Evolutionary conservation across 2,797 vertebrate species (phyloP), one percentile per base, ranked within the genome.

Genomic region (Cynodonichthys magdalenae): DNA sequence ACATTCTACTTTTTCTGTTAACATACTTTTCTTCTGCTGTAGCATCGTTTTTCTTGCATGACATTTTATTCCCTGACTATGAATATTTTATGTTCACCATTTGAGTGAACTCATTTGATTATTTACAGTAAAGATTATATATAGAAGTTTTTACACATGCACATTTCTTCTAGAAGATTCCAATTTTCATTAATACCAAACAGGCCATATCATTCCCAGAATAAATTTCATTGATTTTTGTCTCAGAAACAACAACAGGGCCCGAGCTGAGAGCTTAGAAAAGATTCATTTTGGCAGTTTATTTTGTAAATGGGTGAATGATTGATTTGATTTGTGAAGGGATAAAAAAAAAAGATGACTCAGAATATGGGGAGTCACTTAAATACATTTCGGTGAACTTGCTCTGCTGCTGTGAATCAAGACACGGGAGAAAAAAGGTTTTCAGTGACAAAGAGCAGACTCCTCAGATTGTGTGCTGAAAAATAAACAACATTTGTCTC

Each of bases 21-120:
- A 55, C 28, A 55, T 19, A 74, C 24, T 64, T 66, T 36, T 48
- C 1, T 69, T 69, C 44, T 42, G 49, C 48, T 39, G 24, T 68
- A 60, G 56, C 57, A 47, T 53, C 59, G 36, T 42, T 53, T 59
- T 66, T 54, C 29, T 63, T 59, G 53, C 75, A 60, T 79, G 63
- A 31, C 46, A 48, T 20, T 20, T 48, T 5, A 48, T 71, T 74
- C 51, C 29, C 55, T 48, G 11, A 59, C 56, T 18, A 82, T 86
- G 45, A 83, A 88, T 87, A 79, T 79, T 89, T 88, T 59, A 88
- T 76, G 50, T 46, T 59, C 59, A 73, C 58, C 46, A 52, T 53
- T 67, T 46, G 39, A 52, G 66, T 82, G 78, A 86, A 80, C 70
- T 74, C 62, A 71, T 47, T 63, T 44, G 74, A 69, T 75, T 60